A percentile compares a stretch with the other conserved stretches of the same genome.
phyloP scores from a whole-genome alignment of 1,140 invertebrate species.

The Drosophila varians region DNA sequence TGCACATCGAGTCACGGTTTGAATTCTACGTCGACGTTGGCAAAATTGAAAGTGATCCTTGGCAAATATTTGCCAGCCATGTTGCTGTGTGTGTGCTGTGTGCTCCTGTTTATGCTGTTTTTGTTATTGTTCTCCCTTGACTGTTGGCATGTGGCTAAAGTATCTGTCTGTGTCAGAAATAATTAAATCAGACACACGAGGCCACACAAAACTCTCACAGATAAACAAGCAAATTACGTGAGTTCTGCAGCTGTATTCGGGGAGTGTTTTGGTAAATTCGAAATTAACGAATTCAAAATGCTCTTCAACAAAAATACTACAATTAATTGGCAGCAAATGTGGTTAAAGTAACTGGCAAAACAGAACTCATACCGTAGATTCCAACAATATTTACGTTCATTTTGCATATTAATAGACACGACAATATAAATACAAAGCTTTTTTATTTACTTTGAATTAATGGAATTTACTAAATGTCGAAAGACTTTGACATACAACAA shows the following conservation, averaged over 20 bases:
- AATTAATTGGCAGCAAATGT: too few relatives aligned
- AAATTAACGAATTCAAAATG: slow-evolving; percentile 19
- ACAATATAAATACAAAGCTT: not conserved
- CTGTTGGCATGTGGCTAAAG: slow-evolving; percentile 51
- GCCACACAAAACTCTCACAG: slow-evolving; percentile 35
- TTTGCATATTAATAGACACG: too few relatives aligned
- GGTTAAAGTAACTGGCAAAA: too few relatives aligned
- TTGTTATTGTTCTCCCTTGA: not conserved
- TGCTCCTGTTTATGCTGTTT: not conserved
- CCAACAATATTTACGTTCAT: too few relatives aligned
- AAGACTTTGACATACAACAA: not conserved
- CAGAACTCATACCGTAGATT: too few relatives aligned
- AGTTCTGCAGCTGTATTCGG: slow-evolving; percentile 31
- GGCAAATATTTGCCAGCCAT: slow-evolving; percentile 62
- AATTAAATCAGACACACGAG: slow-evolving; percentile 63
- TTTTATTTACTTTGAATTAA: not conserved
- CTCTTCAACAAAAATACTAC: not conserved
- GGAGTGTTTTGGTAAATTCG: too few relatives aligned
- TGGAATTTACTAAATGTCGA: not conserved
- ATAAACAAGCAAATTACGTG: slow-evolving; percentile 49
- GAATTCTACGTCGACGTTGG: slow-evolving; percentile 6
- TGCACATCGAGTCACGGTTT: slow-evolving; percentile 16
- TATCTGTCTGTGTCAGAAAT: slow-evolving; percentile 45
- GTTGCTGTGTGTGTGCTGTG: slow-evolving; percentile 9
- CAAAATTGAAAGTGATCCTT: slow-evolving; percentile 70